phyloP scores from a whole-genome alignment of 2,113 vertebrate species.

The Brienomyrus brachyistius region DNA sequence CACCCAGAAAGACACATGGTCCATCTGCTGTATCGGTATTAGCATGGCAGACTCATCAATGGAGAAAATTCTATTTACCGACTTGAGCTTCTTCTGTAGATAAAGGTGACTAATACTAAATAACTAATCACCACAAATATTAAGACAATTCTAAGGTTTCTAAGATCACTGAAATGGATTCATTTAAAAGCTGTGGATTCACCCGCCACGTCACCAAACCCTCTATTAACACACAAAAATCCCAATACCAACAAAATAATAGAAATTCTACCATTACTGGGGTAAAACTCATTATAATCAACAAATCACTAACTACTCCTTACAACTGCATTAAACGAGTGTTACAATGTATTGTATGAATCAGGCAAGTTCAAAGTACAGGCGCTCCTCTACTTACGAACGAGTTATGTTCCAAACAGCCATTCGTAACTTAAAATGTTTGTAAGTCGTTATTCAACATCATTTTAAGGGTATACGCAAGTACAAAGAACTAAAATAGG shows the following conservation, averaged over 20 bases:
- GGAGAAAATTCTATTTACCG: constrained; percentile 20
- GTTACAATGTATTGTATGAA: not conserved
- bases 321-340: not conserved
- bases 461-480: too few species aligned
- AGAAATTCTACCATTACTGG: not conserved
- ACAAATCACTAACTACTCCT: not conserved
- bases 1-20: constrained; percentile 35
- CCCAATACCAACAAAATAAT: not conserved
- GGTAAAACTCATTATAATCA: not conserved
- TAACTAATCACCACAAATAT: not conserved
- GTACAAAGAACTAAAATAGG: too few species aligned
- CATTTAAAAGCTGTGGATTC: not conserved
- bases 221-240: not conserved
- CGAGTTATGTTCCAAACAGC: too few species aligned
- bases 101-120: not conserved
- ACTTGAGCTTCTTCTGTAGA: not conserved
- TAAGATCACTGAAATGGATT: not conserved
- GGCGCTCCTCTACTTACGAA: too few species aligned
- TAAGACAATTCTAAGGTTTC: not conserved
- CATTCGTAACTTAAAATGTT: too few species aligned
- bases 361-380: not conserved
- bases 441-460: too few species aligned
- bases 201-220: not conserved
- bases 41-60: constrained; percentile 43
- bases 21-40: constrained; percentile 40